Base-by-base conservation (phyloP, 2,888 invertebrate genomes). In the Poecilobothrus nobilitatus region DNA sequence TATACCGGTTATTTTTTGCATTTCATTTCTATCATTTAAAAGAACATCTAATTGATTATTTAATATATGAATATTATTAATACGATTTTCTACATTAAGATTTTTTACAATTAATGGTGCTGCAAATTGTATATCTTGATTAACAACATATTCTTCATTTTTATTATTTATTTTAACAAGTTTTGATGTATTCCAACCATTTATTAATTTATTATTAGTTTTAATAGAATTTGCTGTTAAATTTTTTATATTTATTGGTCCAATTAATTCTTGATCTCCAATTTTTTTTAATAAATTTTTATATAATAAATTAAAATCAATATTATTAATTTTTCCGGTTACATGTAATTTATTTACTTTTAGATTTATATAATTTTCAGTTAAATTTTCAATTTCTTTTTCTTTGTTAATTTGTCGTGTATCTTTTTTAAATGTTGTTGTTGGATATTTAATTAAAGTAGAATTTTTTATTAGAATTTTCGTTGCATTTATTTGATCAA, bases 221-320 rank as follows among this genome's bases (percentile, higher is more conserved):
- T 75, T 68, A 0, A 84, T 70, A 22, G 78, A 73, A 12, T 80
- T 75, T 0, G 79, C 76, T 44, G 75, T 72, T 9, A 85, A 71
- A 62, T 76, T 75, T 62, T 68, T 70, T 3, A 81, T 73, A 9
- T 73, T 71, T 0, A 74, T 73, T 1, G 74, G 67, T 4, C 76
- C 73, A 37, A 77, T 81, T 6, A 87, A 75, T 53, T 76, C 76
- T 77, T 88, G 87, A 73, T 84, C 75, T 2, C 84, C 86, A 2
- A 73, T 73, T 22, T 79, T 81, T 76, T 81, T 84, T 15, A 88
- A 75, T 0, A 83, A 80, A 71, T 83, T 80, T 67, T 83, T 77
- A 7, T 74, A 63, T 2, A 74, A 70, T 34, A 72, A 69, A 33
- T 73, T 70, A 1, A 68, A 67, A n/a, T 64, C 37, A 9, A 62